Evolutionary conservation across 2,888 invertebrate species (phyloP), one percentile per base, ranked within the genome.

Genomic region (Hecatera dysodea): DNA sequence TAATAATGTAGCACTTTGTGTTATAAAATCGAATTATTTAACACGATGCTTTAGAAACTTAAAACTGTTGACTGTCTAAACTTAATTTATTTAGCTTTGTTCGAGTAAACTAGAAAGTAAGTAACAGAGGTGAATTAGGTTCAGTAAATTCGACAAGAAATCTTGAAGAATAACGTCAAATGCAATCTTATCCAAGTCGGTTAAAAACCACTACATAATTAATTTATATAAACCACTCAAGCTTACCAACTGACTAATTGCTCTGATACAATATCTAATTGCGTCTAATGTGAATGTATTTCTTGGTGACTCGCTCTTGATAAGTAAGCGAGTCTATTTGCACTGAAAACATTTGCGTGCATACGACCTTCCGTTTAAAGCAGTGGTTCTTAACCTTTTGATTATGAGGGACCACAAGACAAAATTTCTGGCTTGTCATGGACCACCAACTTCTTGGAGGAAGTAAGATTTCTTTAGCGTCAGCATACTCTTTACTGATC

Each of bases 1-100:
- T 62, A 12, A 19, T 29, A 44, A 24, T 22, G 15, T 39, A 70
- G 9, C 22, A 27, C 39, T 72, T 42, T n/a, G 12, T 52, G 5
- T 44, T 17, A 19, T 56, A 11, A 12, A 33, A 62, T 42, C 33
- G 11, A 48, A 27, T 42, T 29, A 68, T 12, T 75, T 22, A n/a
- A 9, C 19, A 12, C 29, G 12, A 8, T 22, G 19, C 19, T 44
- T 8, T 44, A 19, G 2, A 44, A 8, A 44, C 7, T 44, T 8
- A 44, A 44, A 48, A 65, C 33, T 17, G 6, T n/a, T 44, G 11
- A 9, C 27, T 27, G 24, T 59, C 19, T 48, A 12, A 72, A 66
- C 33, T 78, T 72, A 66, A 48, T 36, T 44, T 27, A 72, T 53
- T 78, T 57, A 36, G 55, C 12, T 52, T 60, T 15, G 8, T 22